Evolutionary conservation across 2,888 invertebrate species (phyloP).

Genomic region (Bimastos eiseni): DNA sequence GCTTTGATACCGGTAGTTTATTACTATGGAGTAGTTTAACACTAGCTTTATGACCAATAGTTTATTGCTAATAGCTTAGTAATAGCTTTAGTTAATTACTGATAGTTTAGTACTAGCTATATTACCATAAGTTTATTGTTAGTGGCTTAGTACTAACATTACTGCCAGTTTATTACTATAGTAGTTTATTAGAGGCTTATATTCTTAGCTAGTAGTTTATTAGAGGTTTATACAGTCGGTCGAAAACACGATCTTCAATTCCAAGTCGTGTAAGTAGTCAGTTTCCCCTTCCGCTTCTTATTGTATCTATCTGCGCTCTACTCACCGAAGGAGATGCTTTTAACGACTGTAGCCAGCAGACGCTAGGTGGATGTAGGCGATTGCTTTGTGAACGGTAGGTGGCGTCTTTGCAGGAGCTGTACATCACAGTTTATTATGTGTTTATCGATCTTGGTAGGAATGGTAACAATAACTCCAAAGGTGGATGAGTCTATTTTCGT

Average conservation of each 20-base stretch:
- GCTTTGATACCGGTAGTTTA: no score
- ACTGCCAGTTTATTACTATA: no score
- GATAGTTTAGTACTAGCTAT: not conserved
- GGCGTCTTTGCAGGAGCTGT: not conserved
- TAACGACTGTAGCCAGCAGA: not conserved
- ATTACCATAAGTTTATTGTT: no score
- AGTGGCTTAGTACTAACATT: no score
- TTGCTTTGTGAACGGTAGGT: not conserved
- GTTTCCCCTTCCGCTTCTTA: not conserved
- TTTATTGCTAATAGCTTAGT: not conserved
- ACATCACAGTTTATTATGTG: not conserved
- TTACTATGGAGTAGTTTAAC: no score
- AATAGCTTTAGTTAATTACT: not conserved
- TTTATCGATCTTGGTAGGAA: not conserved
- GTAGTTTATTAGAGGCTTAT: not conserved
- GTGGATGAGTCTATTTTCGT: not conserved
- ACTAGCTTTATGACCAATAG: no score
- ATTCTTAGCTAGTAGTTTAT: no score
- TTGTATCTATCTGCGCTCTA: not conserved
- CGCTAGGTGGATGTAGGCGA: not conserved
- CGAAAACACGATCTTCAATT: not conserved
- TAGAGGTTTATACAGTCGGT: no score
- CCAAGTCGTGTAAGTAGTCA: not conserved
- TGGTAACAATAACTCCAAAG: not conserved
- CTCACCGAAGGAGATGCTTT: not conserved